Conservation (phyloP, 2,797 vertebrate genomes). For the Gallinago stenura region DNA sequence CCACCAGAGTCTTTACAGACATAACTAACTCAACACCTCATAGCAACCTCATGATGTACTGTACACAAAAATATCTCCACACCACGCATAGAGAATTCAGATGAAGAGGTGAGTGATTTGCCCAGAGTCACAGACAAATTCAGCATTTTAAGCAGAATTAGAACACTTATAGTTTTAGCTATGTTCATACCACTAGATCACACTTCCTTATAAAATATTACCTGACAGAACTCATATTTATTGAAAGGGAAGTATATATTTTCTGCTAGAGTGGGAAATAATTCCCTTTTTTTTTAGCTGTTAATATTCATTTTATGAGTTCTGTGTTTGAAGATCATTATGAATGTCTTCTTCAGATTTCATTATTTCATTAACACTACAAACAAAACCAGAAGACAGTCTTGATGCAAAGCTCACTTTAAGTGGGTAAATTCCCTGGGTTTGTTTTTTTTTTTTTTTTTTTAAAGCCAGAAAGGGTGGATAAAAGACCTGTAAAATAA, state of each 20-base stretch:
- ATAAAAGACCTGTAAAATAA: conserved; percentile 60
- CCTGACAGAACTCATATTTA: conserved; percentile 18
- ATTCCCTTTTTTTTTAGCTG: conserved; percentile 53
- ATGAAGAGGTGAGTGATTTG: not conserved
- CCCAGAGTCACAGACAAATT: not conserved
- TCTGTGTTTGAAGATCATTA: conserved; percentile 67
- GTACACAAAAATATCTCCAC: not conserved
- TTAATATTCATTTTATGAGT: conserved; percentile 60
- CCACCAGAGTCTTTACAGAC: not conserved
- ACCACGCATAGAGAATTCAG: not conserved
- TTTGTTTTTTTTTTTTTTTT: conserved; percentile 9
- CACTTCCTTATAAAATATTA: not conserved
- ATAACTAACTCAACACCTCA: not conserved
- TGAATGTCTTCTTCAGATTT: conserved; percentile 60
- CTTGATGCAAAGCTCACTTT: conserved; percentile 75
- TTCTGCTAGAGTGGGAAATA: conserved; percentile 53
- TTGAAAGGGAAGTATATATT: conserved; percentile 37
- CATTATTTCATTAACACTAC: conserved; percentile 78
- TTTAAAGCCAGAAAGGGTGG: conserved; percentile 53
- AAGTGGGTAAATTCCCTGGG: conserved; percentile 72
- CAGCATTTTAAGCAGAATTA: not conserved
- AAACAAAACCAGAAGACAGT: conserved; percentile 65
- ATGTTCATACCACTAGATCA: not conserved
- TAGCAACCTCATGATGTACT: not conserved
- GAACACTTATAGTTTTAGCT: not conserved